phyloP scores from a whole-genome alignment of 2,113 vertebrate species.

The Dromiciops gliroides region DNA sequence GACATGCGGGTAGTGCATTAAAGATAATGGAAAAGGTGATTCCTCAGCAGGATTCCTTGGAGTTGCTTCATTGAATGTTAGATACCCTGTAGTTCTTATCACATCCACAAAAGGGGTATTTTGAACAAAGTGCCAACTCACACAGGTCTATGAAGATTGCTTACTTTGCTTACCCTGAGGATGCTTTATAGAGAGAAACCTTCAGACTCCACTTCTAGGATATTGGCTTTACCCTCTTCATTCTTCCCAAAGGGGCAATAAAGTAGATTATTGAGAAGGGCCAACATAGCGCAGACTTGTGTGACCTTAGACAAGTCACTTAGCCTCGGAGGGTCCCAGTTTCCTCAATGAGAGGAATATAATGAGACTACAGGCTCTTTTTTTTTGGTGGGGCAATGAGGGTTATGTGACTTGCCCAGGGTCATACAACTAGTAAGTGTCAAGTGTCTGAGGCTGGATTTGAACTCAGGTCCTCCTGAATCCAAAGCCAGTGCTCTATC shows the following conservation, averaged over 20 bases:
- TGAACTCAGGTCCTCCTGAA: too few species aligned
- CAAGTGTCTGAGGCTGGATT: too few species aligned
- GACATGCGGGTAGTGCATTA: conserved; percentile 40
- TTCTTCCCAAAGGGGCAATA: background rate
- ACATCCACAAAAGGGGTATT: conserved; percentile 52
- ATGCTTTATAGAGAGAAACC: conserved; percentile 7
- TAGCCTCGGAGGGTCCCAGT: background rate
- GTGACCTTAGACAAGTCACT: too few species aligned
- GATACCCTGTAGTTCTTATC: conserved; percentile 42
- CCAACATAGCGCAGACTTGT: too few species aligned
- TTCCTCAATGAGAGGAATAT: background rate
- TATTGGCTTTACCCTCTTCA: background rate
- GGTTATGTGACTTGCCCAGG: too few species aligned
- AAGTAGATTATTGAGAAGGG: background rate
- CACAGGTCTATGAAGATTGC: conserved; percentile 28
- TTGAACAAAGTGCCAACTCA: conserved; percentile 45
- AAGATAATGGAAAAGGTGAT: conserved; percentile 50
- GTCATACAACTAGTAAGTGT: too few species aligned
- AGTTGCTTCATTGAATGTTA: conserved; percentile 46
- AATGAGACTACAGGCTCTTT: too few species aligned
- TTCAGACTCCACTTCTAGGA: background rate
- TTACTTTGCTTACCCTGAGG: conserved; percentile 29
- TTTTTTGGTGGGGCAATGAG: too few species aligned
- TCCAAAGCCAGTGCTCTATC: too few species aligned
- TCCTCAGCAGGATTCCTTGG: conserved; percentile 58